Evolutionary conservation across 2,888 invertebrate genomes (phyloP), one percentile per base, ranked within the genome.

Genomic region (Hyppa rectilinea): DNA sequence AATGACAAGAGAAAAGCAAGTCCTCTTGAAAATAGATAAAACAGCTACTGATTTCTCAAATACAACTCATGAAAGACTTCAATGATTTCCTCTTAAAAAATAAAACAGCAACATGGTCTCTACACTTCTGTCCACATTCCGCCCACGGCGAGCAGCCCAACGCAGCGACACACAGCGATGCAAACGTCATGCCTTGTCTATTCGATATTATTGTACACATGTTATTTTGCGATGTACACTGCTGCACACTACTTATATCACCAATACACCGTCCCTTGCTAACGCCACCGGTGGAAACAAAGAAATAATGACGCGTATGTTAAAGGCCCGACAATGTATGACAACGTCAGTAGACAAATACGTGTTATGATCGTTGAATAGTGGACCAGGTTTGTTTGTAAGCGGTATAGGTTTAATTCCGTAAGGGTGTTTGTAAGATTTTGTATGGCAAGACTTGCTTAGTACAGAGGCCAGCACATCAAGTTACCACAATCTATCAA

Each of bases 131-230:
- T 80, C 34, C 73, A 23, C 65, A 77, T 69, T 81, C 64, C 83
- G 80, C 85, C 82, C 82, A 84, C 86, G 81, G 82, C 83, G 62
- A 75, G 67, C 75, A 75, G 68, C 71, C 74, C 63, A 78, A 71
- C 80, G 73, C 78, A 64, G 73, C 84, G 81, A 84, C 83, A 68
- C 77, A 77, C 81, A 66, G 75, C 85, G 81, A 85, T 87, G 81
- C 87, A 84, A 82, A 79, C 84, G 86, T 86, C 87, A 86, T 72
- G 81, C 84, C 83, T 85, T 87, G 87, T 88, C 87, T 87, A 86
- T 86, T 85, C 82, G 74, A 78, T 81, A 80, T 87, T 87, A 84
- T 85, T 88, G 82, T 86, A 83, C 82, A 85, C 83, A 84, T 83
- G 85, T 85, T 85, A 85, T 80, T 79, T 71, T 73, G 71, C 84